Conservation (phyloP, 1,140 invertebrate genomes). For the Cydia splendana region DNA sequence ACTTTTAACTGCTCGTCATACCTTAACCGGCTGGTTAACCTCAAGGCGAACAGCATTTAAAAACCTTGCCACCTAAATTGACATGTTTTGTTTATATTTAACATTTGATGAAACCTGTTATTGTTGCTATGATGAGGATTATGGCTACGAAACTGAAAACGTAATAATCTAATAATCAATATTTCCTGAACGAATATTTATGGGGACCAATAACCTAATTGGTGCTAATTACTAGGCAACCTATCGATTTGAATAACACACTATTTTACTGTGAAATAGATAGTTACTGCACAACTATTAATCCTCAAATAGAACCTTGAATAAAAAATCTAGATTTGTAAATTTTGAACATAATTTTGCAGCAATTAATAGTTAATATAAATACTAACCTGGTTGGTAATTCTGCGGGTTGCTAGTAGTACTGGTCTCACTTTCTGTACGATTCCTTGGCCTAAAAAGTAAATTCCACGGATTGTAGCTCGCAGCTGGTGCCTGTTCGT, state of each 20-base stretch:
- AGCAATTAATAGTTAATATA: conserved; percentile 11
- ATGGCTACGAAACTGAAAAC: neutral
- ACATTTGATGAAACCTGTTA: neutral
- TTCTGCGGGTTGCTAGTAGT: conserved; percentile 54
- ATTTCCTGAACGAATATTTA: no score
- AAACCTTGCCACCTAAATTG: conserved; percentile 4
- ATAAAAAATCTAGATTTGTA: conserved; percentile 1
- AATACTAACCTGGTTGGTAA: conserved; percentile 58
- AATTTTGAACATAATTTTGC: neutral
- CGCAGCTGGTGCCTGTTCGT: conserved; percentile 43
- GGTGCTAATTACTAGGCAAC: no score
- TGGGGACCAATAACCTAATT: no score
- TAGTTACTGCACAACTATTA: neutral
- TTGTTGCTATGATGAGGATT: neutral
- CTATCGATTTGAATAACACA: neutral
- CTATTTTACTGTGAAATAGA: neutral
- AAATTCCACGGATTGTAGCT: conserved; percentile 71
- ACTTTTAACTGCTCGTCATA: conserved; percentile 26
- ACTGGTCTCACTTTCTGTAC: conserved; percentile 72
- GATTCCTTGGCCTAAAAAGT: conserved; percentile 62
- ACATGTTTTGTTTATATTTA: neutral
- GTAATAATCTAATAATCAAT: no score
- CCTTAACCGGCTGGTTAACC: conserved; percentile 2
- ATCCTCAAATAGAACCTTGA: neutral
- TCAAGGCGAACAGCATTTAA: conserved; percentile 6